Evolutionary conservation across 2,888 invertebrate genomes (phyloP).

Genomic region (Synanthedon formicaeformis): DNA sequence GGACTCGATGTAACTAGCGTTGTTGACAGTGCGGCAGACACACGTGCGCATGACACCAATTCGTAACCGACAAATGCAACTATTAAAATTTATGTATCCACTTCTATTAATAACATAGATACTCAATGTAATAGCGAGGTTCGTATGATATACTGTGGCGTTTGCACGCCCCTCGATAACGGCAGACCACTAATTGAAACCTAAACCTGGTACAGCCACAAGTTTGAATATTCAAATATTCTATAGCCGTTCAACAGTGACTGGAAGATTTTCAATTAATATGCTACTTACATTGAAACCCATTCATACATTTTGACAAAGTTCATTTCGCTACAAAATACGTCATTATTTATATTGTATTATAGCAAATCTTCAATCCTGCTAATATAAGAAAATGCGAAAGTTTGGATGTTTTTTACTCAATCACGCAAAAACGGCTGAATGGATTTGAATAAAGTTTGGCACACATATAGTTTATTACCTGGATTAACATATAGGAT

Average conservation of each 20-base stretch:
- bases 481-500: too few species aligned
- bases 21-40: not conserved
- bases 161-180: constrained; percentile 23
- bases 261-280: constrained; percentile 11
- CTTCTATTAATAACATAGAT: constrained; percentile 40
- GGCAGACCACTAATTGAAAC: constrained; percentile 28
- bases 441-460: too few species aligned
- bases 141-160: constrained; percentile 30
- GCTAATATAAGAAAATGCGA: too few species aligned
- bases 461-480: too few species aligned
- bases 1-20: not conserved
- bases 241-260: constrained; percentile 23
- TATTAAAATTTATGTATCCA: constrained; percentile 39
- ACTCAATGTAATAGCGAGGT: constrained; percentile 30
- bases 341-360: too few species aligned
- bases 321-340: too few species aligned
- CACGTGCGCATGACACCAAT: constrained; percentile 42
- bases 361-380: too few species aligned
- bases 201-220: constrained; percentile 19
- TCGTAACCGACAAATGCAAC: constrained; percentile 31
- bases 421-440: too few species aligned
- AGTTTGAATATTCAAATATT: constrained; percentile 22
- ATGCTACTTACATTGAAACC: constrained; percentile 25
- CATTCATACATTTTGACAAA: constrained; percentile 3
- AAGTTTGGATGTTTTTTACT: too few species aligned